A percentile compares a stretch with the other conserved stretches of the same genome.
These are phyloP conservation scores for Eristalinus aeneus DNA, from an alignment of 2,888 invertebrate genomes.

Conservation along the genomic window DNA sequence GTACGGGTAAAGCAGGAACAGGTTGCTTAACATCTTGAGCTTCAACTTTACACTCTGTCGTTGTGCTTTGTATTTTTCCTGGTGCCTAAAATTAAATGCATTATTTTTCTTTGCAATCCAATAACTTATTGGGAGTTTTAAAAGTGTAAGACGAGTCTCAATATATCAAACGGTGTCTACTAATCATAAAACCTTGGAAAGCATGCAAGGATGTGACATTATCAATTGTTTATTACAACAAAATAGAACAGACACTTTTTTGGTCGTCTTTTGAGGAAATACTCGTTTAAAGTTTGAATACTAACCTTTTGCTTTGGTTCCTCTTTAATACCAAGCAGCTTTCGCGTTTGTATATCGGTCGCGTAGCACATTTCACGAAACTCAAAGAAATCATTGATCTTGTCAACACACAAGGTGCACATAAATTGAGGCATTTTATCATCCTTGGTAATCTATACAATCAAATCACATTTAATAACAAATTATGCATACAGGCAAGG, in stretches of 20 bases:
- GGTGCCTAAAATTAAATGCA: not conserved
- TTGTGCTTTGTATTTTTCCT: not conserved
- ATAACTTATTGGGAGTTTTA: no score
- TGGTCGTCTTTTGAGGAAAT: constrained; percentile 2
- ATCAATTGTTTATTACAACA: not conserved
- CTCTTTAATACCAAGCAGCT: constrained; percentile 77
- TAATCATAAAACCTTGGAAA: no score
- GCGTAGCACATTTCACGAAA: constrained; percentile 83
- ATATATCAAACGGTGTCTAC: no score
- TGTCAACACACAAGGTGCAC: constrained; percentile 84
- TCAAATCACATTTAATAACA: not conserved
- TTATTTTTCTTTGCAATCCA: not conserved
- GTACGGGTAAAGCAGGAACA: constrained; percentile 6
- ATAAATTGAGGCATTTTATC: constrained; percentile 85
- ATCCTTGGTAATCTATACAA: constrained; percentile 81
- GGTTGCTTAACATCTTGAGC: constrained; percentile 26
- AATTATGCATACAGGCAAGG: not conserved
- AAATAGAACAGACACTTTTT: not conserved
- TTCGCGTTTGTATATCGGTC: constrained; percentile 82
- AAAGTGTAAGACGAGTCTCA: no score
- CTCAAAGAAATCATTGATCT: constrained; percentile 84
- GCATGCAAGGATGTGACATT: no score
- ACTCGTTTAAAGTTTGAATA: no score
- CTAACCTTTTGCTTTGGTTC: constrained; percentile 72
- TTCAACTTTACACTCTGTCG: constrained; percentile 31